These are phyloP conservation scores for Hyla sarda DNA, from an alignment of 2,113 vertebrate species.

Conservation along the genomic window DNA sequence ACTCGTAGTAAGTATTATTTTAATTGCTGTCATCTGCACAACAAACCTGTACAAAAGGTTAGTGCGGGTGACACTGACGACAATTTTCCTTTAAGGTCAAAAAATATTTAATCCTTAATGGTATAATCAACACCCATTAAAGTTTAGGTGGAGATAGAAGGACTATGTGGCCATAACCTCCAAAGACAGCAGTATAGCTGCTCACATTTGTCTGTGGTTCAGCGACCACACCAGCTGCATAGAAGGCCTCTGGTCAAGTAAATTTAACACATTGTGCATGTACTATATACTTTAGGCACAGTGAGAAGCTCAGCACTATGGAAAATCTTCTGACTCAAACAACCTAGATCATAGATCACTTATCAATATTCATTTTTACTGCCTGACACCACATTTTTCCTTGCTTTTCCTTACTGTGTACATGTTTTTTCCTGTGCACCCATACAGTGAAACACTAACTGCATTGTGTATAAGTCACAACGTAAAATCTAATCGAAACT, in stretches of 20 bases:
- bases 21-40: no score
- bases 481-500: slow-evolving; percentile 1
- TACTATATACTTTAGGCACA: not conserved
- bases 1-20: no score
- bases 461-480: slow-evolving; percentile 49
- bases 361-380: not conserved
- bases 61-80: no score
- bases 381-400: not conserved
- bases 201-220: not conserved
- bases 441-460: slow-evolving; percentile 35
- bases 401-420: not conserved
- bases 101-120: no score
- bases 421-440: not conserved
- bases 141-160: no score
- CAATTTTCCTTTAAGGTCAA: no score
- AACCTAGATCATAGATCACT: not conserved
- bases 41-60: no score
- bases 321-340: not conserved
- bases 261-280: not conserved
- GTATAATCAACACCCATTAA: no score
- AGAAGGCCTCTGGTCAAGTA: not conserved
- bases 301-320: not conserved
- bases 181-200: not conserved
- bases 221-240: not conserved
- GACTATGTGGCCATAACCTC: not conserved